These are phyloP conservation scores for Heliopora coerulea DNA, from an alignment of 92 coral and sea anemone species.

Conservation along the genomic window DNA sequence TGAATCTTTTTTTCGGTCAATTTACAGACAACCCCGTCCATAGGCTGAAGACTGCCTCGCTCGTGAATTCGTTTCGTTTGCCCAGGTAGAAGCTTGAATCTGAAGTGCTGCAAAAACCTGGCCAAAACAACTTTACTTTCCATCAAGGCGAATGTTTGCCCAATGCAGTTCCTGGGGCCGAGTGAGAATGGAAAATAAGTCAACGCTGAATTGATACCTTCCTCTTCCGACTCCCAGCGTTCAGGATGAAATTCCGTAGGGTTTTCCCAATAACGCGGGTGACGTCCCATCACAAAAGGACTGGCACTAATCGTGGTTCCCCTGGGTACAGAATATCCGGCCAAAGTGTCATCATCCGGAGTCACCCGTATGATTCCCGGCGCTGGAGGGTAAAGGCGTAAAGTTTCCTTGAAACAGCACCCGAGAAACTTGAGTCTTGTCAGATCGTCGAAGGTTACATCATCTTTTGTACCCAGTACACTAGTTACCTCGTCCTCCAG, in stretches of 20 bases:
- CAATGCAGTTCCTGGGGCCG: conserved; percentile 91
- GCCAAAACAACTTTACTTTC: conserved; percentile 32
- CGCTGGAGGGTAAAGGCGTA: conserved; percentile 91
- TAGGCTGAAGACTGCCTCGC: conserved; percentile 37
- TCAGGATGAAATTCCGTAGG: conserved; percentile 77
- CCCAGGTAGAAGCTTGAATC: conserved; percentile 11
- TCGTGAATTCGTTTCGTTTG: conserved; percentile 40
- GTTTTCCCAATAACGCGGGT: conserved; percentile 76
- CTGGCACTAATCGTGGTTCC: conserved; percentile 57
- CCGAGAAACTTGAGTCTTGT: conserved; percentile 66
- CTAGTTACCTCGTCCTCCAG: conserved; percentile 67
- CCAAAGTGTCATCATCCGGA: conserved; percentile 64
- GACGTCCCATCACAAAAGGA: conserved; percentile 62
- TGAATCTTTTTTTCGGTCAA: not conserved
- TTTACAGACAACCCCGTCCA: conserved; percentile 38
- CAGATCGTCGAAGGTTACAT: conserved; percentile 66
- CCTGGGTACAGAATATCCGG: conserved; percentile 60
- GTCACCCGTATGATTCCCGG: conserved; percentile 74
- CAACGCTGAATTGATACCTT: conserved; percentile 46
- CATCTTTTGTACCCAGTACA: conserved; percentile 71
- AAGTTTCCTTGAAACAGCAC: conserved; percentile 73
- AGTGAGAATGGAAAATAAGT: conserved; percentile 82
- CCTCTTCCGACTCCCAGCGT: conserved; percentile 72
- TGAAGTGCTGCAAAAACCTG: conserved; percentile 15
- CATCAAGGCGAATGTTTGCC: conserved; percentile 71